Evolutionary conservation across 2,888 invertebrate genomes (phyloP).

Genomic region (Priapulus caudatus): DNA sequence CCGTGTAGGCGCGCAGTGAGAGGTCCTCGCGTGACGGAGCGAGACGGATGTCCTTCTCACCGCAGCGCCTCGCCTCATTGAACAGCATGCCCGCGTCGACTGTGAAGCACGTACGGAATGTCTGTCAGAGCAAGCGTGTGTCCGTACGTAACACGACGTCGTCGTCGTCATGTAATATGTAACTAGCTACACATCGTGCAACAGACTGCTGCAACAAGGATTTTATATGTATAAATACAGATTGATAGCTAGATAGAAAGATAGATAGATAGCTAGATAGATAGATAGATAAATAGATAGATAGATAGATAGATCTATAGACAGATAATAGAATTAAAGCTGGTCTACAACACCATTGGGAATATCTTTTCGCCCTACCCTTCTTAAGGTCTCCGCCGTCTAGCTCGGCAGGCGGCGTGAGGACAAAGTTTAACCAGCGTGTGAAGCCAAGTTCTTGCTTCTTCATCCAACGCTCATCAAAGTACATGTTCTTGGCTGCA

Average conservation of each 20-base stretch:
- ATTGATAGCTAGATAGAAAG: background rate
- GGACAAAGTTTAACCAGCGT: constrained; percentile 41
- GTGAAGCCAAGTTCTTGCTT: constrained; percentile 41
- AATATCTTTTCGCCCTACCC: no score
- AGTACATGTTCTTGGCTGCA: constrained; percentile 40
- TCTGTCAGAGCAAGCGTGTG: no score
- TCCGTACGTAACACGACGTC: no score
- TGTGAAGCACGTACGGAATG: no score
- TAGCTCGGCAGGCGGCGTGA: constrained; percentile 39
- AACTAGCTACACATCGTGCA: no score
- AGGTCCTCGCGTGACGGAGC: constrained; percentile 38
- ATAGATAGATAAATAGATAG: background rate
- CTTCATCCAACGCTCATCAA: constrained; percentile 42
- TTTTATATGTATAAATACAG: no score
- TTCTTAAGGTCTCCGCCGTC: no score
- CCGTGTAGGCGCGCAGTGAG: constrained; percentile 37
- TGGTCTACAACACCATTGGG: no score
- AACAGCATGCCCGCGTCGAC: constrained; percentile 32
- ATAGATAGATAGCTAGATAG: background rate
- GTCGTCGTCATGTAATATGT: no score
- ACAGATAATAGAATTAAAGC: no score
- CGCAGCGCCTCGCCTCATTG: constrained; percentile 20
- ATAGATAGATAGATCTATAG: no score
- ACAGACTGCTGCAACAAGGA: no score
- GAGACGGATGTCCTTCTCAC: constrained; percentile 18